phyloP scores from a whole-genome alignment of 2,113 vertebrate genomes.

The Larimichthys polyactis region DNA sequence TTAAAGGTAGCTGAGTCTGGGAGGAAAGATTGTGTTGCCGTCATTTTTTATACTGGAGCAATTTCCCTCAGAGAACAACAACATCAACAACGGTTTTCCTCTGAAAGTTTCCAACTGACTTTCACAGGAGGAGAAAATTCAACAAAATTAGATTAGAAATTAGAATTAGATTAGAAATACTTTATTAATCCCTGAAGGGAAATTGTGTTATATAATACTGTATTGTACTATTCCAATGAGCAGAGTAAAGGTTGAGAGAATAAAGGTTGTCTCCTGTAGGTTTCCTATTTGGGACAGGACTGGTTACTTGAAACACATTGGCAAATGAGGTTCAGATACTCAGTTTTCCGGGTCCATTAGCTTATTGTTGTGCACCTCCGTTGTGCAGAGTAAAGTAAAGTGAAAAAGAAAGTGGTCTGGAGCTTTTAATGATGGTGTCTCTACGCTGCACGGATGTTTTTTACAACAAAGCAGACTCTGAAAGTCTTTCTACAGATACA shows the following conservation, averaged over 20 bases:
- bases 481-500: not conserved
- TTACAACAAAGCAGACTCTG: not conserved
- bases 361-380: constrained; percentile 17
- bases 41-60: constrained; percentile 1
- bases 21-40: not conserved
- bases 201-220: not conserved
- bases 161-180: too few species aligned
- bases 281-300: constrained; percentile 11
- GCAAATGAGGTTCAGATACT: constrained; percentile 38
- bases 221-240: constrained; percentile 7
- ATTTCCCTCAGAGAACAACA: not conserved
- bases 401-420: constrained; percentile 6
- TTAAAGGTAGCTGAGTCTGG: not conserved
- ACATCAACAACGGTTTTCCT: too few species aligned
- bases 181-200: too few species aligned
- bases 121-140: constrained; percentile 2
- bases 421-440: not conserved
- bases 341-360: constrained; percentile 28
- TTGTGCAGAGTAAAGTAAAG: not conserved
- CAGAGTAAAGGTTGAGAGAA: not conserved
- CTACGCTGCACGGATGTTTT: not conserved
- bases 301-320: constrained; percentile 39
- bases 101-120: not conserved
- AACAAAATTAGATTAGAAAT: not conserved
- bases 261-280: constrained; percentile 4